phyloP scores from a whole-genome alignment of 2,888 invertebrate genomes.

The Cynaeus angustus region DNA sequence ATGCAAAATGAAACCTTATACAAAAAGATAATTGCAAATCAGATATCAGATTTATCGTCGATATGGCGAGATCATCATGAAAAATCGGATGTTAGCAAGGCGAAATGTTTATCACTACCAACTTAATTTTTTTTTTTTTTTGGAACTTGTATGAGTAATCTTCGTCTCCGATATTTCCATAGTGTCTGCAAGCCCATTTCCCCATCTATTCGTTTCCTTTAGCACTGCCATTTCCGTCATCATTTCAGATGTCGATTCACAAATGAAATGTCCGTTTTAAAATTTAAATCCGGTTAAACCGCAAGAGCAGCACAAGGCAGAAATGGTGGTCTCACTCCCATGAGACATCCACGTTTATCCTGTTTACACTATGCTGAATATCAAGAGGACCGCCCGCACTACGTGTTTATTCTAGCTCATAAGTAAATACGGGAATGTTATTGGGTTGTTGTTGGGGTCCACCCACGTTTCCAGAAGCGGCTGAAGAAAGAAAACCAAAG shows the following conservation, averaged over 20 bases:
- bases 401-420: slow-evolving; percentile 48
- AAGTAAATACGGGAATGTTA: slow-evolving; percentile 49
- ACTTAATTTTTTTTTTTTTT: neutral
- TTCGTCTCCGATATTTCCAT: slow-evolving; percentile 1
- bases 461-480: slow-evolving; percentile 5
- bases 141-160: neutral
- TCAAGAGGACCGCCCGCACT: slow-evolving; percentile 43
- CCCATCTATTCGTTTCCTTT: slow-evolving; percentile 14
- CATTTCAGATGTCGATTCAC: slow-evolving; percentile 32
- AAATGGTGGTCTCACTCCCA: slow-evolving; percentile 41
- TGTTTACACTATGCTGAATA: slow-evolving; percentile 51
- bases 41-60: too few relatives aligned
- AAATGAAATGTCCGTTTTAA: slow-evolving; percentile 45
- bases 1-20: too few relatives aligned
- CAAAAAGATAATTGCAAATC: too few relatives aligned
- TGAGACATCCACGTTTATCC: slow-evolving; percentile 49
- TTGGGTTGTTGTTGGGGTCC: slow-evolving; percentile 40
- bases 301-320: slow-evolving; percentile 42
- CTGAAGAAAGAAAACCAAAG: slow-evolving; percentile 14
- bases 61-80: too few relatives aligned
- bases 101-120: neutral
- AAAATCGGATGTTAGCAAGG: too few relatives aligned
- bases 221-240: slow-evolving; percentile 28
- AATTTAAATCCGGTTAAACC: slow-evolving; percentile 48
- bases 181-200: neutral